phyloP scores from a whole-genome alignment of 2,888 invertebrate genomes.

The Diabrotica balteata region DNA sequence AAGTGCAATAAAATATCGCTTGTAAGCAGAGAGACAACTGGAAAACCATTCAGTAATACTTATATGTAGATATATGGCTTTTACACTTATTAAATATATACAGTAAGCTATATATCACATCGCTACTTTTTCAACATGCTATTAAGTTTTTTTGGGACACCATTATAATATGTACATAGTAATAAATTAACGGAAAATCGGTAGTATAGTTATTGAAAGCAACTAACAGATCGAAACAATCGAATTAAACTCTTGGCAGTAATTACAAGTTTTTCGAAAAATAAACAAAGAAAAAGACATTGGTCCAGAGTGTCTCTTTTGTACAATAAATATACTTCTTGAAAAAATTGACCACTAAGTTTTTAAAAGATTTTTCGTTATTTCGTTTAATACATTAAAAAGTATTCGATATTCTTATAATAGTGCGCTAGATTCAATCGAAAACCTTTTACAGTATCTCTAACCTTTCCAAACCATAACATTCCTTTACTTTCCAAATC shows the following conservation, averaged over 20 bases:
- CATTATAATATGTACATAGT: conserved; percentile 34
- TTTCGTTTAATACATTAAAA: neutral
- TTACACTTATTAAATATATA: conserved; percentile 50
- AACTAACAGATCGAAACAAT: conserved; percentile 17
- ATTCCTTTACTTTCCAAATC: no score
- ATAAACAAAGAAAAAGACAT: conserved; percentile 21
- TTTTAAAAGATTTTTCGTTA: conserved; percentile 9
- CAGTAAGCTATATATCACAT: conserved; percentile 57
- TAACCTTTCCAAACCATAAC: no score
- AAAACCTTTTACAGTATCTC: no score
- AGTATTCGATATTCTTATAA: neutral
- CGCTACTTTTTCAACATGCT: conserved; percentile 52
- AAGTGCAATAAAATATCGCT: no score
- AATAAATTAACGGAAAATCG: conserved; percentile 25
- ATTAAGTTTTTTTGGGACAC: conserved; percentile 41
- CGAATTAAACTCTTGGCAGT: conserved; percentile 26
- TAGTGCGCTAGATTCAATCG: no score
- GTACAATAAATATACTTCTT: conserved; percentile 26
- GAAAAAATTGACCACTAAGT: conserved; percentile 18
- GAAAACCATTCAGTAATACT: conserved; percentile 9
- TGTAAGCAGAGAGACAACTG: neutral
- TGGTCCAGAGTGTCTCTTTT: conserved; percentile 43
- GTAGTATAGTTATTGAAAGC: conserved; percentile 26
- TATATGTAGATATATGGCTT: conserved; percentile 43
- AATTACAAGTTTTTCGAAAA: conserved; percentile 31